Evolutionary conservation across 2,888 invertebrate genomes (phyloP).

Genomic region (Nephrotoma appendiculata): DNA sequence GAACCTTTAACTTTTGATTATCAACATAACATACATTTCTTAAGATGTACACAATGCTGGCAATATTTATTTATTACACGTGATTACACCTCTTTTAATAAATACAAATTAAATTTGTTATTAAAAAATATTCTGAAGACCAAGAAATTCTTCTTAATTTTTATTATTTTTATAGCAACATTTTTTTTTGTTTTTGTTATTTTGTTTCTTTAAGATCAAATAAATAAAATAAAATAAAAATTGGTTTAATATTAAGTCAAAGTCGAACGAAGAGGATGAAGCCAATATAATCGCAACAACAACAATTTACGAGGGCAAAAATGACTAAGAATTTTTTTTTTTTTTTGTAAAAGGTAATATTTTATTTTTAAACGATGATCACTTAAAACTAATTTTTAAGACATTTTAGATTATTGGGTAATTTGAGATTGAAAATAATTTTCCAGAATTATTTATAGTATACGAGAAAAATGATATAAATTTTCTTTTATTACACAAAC

Average conservation of each 20-base stretch:
- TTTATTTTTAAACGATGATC: constrained; percentile 3
- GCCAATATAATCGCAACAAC: neutral
- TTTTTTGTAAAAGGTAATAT: neutral
- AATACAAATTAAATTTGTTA: neutral
- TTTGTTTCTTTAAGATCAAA: neutral
- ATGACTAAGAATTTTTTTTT: neutral
- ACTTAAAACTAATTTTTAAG: constrained; percentile 1
- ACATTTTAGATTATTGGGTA: neutral
- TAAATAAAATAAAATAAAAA: neutral
- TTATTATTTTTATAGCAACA: neutral
- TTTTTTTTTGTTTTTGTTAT: neutral
- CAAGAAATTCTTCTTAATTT: neutral
- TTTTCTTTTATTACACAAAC: neutral
- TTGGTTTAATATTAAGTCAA: neutral
- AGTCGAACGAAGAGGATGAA: neutral
- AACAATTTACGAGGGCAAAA: neutral
- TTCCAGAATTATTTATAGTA: neutral
- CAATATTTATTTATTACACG: constrained; percentile 2
- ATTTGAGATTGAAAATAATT: neutral
- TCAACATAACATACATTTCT: neutral
- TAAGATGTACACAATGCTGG: neutral
- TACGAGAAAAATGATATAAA: neutral
- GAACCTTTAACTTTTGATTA: neutral
- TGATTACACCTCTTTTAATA: constrained; percentile 3
- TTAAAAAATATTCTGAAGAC: neutral